A percentile compares a stretch with the other conserved stretches of the same genome.
phyloP scores from a whole-genome alignment of 1,140 invertebrate genomes.

The Ectropis grisescens region DNA sequence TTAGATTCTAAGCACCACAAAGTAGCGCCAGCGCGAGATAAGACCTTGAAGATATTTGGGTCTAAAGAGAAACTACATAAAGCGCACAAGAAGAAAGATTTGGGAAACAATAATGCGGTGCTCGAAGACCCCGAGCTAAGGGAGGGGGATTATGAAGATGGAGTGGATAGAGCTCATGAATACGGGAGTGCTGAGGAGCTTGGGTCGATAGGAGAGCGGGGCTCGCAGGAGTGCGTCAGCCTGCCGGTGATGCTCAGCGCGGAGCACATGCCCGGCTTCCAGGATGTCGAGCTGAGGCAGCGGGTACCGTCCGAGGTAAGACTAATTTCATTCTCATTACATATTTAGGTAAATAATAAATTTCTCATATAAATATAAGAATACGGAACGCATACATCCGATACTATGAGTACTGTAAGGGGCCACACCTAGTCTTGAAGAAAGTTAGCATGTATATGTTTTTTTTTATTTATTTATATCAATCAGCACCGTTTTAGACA shows the following conservation, averaged over 20 bases:
- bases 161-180: slow-evolving; percentile 23
- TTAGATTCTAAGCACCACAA: slow-evolving; percentile 71
- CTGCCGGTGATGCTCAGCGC: slow-evolving; percentile 53
- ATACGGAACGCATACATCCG: too few species aligned
- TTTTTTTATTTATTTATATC: too few species aligned
- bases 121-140: slow-evolving; percentile 47
- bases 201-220: slow-evolving; percentile 44
- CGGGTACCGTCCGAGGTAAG: slow-evolving; percentile 52
- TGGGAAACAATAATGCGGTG: slow-evolving; percentile 58
- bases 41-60: slow-evolving; percentile 58
- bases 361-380: too few species aligned
- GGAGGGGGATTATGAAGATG: slow-evolving; percentile 42
- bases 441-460: too few species aligned
- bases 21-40: slow-evolving; percentile 63
- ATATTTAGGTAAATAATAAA: neutral
- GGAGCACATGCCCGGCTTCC: slow-evolving; percentile 56
- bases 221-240: slow-evolving; percentile 61
- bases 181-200: slow-evolving; percentile 57
- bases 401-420: too few species aligned
- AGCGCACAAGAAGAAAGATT: slow-evolving; percentile 55
- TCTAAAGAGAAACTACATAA: slow-evolving; percentile 67
- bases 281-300: slow-evolving; percentile 50
- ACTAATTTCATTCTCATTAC: slow-evolving; percentile 1
- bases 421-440: too few species aligned
- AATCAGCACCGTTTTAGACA: too few species aligned